Conservation (phyloP, 2,113 vertebrate genomes). For the Platysteira castanea region DNA sequence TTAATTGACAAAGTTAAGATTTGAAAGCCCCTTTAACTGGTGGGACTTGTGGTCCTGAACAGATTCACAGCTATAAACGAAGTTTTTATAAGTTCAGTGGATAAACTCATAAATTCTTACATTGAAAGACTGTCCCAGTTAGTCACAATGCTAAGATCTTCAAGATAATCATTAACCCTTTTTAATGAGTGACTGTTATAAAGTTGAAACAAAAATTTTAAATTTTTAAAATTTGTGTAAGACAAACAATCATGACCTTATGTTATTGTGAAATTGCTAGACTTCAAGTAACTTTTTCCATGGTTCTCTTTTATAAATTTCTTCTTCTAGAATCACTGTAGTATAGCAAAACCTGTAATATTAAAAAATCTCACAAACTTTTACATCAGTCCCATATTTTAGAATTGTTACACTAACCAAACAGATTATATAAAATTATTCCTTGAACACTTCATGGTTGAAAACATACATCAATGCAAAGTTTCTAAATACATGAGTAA, state of each 20-base stretch:
- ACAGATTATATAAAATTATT: neutral
- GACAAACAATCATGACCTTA: neutral
- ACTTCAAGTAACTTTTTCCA: neutral
- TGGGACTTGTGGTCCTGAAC: neutral
- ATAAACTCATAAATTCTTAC: neutral
- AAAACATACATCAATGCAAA: neutral
- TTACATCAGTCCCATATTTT: neutral
- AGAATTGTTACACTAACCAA: neutral
- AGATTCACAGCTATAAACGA: neutral
- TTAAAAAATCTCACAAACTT: neutral
- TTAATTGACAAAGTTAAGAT: neutral
- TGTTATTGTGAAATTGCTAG: neutral
- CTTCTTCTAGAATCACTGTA: neutral
- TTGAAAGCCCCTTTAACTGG: fast-evolving
- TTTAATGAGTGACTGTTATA: neutral
- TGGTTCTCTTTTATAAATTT: neutral
- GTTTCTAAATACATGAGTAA: neutral
- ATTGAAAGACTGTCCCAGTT: neutral
- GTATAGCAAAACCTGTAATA: neutral
- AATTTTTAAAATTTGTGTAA: neutral
- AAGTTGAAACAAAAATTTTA: neutral
- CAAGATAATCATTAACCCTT: neutral
- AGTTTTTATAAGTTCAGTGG: neutral
- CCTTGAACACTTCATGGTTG: neutral
- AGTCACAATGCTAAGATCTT: neutral